These are phyloP conservation scores for Heliothis subflexa DNA, from an alignment of 1,140 invertebrate species.

Conservation along the genomic window DNA sequence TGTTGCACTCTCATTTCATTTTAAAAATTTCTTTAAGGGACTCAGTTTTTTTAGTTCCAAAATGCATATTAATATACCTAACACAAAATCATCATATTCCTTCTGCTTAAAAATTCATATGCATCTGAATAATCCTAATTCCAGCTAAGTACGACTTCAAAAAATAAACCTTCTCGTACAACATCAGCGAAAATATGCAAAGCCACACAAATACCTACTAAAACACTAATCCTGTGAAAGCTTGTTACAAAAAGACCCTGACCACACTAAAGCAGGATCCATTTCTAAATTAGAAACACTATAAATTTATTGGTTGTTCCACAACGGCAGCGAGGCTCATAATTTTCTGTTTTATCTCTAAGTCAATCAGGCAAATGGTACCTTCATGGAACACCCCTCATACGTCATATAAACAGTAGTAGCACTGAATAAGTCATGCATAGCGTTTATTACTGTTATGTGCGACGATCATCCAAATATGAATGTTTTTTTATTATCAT, in stretches of 20 bases:
- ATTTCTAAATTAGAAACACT: conserved; percentile 54
- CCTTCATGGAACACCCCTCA: conserved; percentile 23
- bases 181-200: conserved; percentile 9
- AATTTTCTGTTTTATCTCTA: conserved; percentile 49
- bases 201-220: conserved; percentile 24
- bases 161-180: not conserved
- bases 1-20: not conserved
- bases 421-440: conserved; percentile 43
- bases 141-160: not conserved
- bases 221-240: conserved; percentile 36
- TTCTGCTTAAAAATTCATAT: not conserved
- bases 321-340: conserved; percentile 42
- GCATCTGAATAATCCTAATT: not conserved
- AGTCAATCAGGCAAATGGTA: conserved; percentile 51
- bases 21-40: too few relatives aligned
- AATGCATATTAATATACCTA: too few relatives aligned
- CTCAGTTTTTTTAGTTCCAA: too few relatives aligned
- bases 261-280: conserved; percentile 31
- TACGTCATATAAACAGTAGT: conserved; percentile 26
- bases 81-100: too few relatives aligned
- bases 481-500: conserved; percentile 5
- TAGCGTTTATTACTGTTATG: conserved; percentile 34
- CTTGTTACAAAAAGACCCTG: conserved; percentile 27
- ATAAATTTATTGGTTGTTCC: conserved; percentile 44
- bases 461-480: not conserved